These are phyloP conservation scores for Salticus scenicus DNA, from an alignment of 2,888 invertebrate genomes.

Conservation along the genomic window DNA sequence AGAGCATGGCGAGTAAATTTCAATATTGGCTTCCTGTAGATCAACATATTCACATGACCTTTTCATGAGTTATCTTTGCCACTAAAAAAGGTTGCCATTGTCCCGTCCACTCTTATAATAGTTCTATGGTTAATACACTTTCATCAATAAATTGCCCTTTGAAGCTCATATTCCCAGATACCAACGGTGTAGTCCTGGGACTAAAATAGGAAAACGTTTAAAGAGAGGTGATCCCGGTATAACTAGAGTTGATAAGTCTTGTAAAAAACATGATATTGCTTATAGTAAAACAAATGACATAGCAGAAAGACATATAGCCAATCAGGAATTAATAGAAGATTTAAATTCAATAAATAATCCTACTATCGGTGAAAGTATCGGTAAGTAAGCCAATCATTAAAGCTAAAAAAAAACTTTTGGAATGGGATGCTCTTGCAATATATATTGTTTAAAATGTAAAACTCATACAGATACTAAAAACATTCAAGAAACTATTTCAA, in stretches of 20 bases:
- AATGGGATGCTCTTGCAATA: neutral
- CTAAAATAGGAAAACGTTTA: neutral
- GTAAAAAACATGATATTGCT: neutral
- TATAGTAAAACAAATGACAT: neutral
- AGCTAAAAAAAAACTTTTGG: constrained; percentile 7
- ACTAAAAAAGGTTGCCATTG: too few species aligned
- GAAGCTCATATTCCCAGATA: too few species aligned
- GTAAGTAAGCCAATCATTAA: constrained; percentile 21
- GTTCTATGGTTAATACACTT: too few species aligned
- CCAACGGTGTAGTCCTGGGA: neutral
- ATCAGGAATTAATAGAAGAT: neutral
- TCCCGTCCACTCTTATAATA: too few species aligned
- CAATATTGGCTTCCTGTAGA: too few species aligned
- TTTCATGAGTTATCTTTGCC: too few species aligned
- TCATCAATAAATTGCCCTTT: too few species aligned
- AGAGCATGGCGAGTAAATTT: too few species aligned
- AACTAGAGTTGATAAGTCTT: neutral
- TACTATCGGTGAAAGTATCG: too few species aligned
- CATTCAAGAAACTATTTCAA: too few species aligned
- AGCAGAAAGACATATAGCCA: neutral
- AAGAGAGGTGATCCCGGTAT: neutral
- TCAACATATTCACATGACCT: too few species aligned
- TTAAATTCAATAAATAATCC: constrained; percentile 10
- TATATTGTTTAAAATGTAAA: constrained; percentile 1
- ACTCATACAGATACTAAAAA: neutral